Conservation (phyloP, 2,797 vertebrate genomes). For the Pelobates cultripes region DNA sequence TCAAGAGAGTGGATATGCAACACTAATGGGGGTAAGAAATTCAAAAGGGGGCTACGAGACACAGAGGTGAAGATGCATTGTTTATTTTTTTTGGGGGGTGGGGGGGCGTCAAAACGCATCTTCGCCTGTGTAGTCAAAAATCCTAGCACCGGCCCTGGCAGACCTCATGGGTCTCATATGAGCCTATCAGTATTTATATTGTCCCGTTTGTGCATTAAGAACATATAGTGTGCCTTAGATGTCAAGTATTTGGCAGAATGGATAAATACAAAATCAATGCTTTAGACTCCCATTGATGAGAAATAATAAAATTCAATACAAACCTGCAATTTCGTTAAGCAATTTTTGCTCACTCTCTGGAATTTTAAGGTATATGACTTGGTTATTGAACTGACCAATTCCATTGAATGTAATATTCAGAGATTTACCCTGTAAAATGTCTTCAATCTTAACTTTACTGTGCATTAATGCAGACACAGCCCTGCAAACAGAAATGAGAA, state of each 20-base stretch:
- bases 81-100: too few species aligned
- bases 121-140: too few species aligned
- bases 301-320: background rate
- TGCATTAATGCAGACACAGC: constrained; percentile 59
- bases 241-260: background rate
- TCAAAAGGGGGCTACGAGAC: too few species aligned
- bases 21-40: too few species aligned
- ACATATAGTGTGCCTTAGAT: constrained; percentile 4
- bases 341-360: constrained; percentile 54
- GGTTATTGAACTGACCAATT: constrained; percentile 61
- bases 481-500: constrained; percentile 48
- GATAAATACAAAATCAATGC: background rate
- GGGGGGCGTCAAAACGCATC: too few species aligned
- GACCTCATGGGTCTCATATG: background rate
- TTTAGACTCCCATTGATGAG: background rate
- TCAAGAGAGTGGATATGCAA: too few species aligned
- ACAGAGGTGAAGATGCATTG: too few species aligned
- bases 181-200: background rate
- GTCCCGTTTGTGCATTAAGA: background rate
- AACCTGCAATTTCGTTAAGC: constrained; percentile 57
- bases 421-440: constrained; percentile 58
- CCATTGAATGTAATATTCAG: constrained; percentile 59
- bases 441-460: constrained; percentile 62
- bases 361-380: constrained; percentile 63
- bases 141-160: too few species aligned